These are phyloP conservation scores for Varanus salvator DNA, from an alignment of 2,113 vertebrate species.

Conservation along the genomic window DNA sequence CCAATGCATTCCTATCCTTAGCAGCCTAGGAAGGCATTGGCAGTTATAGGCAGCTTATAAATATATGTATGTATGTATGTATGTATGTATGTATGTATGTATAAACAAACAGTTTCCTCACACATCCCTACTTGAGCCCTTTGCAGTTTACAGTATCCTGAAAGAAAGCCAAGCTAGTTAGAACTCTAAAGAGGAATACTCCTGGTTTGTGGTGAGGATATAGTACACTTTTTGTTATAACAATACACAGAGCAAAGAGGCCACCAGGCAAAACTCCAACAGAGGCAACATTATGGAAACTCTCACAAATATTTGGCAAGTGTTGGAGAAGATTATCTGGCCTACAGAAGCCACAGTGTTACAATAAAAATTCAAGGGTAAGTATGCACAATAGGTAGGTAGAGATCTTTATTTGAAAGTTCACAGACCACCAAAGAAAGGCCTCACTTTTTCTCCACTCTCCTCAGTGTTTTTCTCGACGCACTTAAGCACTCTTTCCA, in stretches of 20 bases:
- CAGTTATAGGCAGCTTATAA: no score
- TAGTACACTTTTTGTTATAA: background rate
- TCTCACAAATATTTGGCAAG: background rate
- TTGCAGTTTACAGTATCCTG: background rate
- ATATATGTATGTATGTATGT: no score
- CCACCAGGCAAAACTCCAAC: background rate
- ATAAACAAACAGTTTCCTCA: no score
- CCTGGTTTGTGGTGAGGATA: background rate
- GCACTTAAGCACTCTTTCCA: background rate
- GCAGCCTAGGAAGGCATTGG: no score
- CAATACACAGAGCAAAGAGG: background rate
- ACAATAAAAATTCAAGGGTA: background rate
- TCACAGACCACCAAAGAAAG: background rate
- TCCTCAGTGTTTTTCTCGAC: background rate
- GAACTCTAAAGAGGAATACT: background rate
- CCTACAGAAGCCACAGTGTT: background rate
- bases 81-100: no score
- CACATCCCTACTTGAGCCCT: background rate
- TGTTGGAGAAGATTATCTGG: background rate
- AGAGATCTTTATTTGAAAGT: background rate
- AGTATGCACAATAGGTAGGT: background rate
- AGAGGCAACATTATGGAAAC: background rate
- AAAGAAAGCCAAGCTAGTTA: background rate
- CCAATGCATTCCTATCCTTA: no score
- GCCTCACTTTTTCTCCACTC: background rate